phyloP scores from a whole-genome alignment of 2,113 vertebrate species.

The Siphamia tubifer region DNA sequence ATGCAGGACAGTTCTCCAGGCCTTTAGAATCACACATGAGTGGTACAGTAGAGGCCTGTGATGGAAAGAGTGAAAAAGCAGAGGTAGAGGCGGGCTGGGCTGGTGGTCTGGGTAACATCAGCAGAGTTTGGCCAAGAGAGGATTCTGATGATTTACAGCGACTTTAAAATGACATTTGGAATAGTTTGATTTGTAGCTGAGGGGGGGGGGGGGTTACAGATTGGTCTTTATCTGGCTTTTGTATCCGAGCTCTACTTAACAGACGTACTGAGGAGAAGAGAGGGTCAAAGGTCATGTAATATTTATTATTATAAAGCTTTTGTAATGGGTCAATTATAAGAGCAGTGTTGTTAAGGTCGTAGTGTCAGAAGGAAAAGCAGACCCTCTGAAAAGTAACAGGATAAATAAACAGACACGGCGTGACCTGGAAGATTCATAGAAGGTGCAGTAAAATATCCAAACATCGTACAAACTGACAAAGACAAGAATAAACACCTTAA shows the following conservation, averaged over 20 bases:
- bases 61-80: not conserved
- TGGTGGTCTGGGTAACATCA: conserved; percentile 21
- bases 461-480: too few relatives aligned
- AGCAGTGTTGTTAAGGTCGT: not conserved
- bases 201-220: not conserved
- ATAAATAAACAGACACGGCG: not conserved
- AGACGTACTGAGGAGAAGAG: not conserved
- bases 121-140: not conserved
- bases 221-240: conserved; percentile 24
- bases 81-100: not conserved
- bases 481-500: too few relatives aligned
- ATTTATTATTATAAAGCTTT: conserved; percentile 8
- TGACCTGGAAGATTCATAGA: too few relatives aligned
- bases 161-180: not conserved
- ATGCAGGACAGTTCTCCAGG: not conserved
- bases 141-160: conserved; percentile 16
- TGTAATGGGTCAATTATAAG: conserved; percentile 21
- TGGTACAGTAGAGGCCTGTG: not conserved
- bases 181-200: conserved; percentile 18
- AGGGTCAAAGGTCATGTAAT: conserved; percentile 8
- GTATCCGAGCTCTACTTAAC: not conserved
- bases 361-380: conserved; percentile 3
- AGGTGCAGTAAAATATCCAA: too few relatives aligned
- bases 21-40: not conserved
- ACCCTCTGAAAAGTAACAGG: not conserved